phyloP scores from a whole-genome alignment of 1,140 invertebrate species.

The Danaus plexippus region DNA sequence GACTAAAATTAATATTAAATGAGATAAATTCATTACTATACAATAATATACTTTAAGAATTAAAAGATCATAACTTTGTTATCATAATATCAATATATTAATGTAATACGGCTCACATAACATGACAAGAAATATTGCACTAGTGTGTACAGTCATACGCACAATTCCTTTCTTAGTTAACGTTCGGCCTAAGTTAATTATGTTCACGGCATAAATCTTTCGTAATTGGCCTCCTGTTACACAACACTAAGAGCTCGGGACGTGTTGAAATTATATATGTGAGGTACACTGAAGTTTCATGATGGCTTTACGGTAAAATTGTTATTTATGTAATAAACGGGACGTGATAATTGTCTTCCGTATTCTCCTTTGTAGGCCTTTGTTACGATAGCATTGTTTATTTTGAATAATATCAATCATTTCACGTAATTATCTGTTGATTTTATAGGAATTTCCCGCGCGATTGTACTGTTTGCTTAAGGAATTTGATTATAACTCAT shows the following conservation, averaged over 20 bases:
- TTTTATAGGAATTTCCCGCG: no score
- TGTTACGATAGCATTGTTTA: slow-evolving; percentile 16
- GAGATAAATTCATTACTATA: no score
- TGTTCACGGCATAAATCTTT: slow-evolving; percentile 69
- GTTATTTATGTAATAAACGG: slow-evolving; percentile 46
- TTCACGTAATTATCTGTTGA: not conserved
- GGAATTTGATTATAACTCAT: no score
- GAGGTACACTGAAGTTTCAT: slow-evolving; percentile 55
- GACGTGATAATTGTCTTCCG: slow-evolving; percentile 34
- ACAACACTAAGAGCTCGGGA: slow-evolving; percentile 64
- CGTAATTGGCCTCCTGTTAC: slow-evolving; percentile 70
- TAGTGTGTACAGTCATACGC: slow-evolving; percentile 21
- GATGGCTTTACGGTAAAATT: slow-evolving; percentile 49
- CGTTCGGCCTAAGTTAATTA: slow-evolving; percentile 69
- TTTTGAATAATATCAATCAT: slow-evolving; percentile 10
- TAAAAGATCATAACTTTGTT: no score
- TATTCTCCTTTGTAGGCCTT: slow-evolving; percentile 7
- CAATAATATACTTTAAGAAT: no score
- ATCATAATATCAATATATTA: no score
- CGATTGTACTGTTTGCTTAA: no score
- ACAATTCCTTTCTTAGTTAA: slow-evolving; percentile 64
- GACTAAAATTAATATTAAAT: no score
- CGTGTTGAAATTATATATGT: slow-evolving; percentile 71
- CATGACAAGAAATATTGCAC: slow-evolving; percentile 20
- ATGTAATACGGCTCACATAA: not conserved